Evolutionary conservation across 1,140 invertebrate genomes (phyloP), one percentile per base, ranked within the genome.

Genomic region (Drosophila kepulauana): DNA sequence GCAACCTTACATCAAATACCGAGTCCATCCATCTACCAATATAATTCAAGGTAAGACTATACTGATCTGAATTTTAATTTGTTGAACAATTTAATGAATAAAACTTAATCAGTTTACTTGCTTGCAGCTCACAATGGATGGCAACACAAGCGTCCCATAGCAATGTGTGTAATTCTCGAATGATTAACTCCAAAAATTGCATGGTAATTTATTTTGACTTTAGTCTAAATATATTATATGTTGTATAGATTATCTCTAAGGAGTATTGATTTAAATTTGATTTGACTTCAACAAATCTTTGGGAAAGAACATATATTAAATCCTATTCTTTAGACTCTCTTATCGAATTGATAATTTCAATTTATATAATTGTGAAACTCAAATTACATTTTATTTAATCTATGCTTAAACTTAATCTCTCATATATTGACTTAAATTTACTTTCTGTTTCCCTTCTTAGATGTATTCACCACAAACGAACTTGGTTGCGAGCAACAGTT

Each of bases 11-110:
- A 66, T 58, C 78, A 70, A 38, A 46, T 65, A 15, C 71, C 77
- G 11, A 63, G 62, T 48, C 80, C 78, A 57, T 41, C 74, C 5
- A 80, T 71, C 63, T 76, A 77, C 28, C 62, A 78, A 45, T 82
- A 80, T 51, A 79, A 74, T 33, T 35, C 70, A 25, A 70, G 66
- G 80, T 82, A 45, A 58, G 16, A 30, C 15, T 11, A 54, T 7
- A 33, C 5, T 5, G 4, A 38, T 15, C 6, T 1, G 1, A 28
- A 43, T 16, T 33, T 8, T 49, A 41, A 5, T 38, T 5, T 15
- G 4, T 16, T 11, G n/a, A 59, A 10, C 3, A 25, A 16, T 38
- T 13, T 11, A 8, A 11, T 59, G 1, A 11, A 38, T 10, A 38
- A 3, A 10, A 11, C 10, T 3, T 38, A 38, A 38, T 8, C 8